Percentiles rank a stretch among this genome's conserved stretches.
These are phyloP conservation scores for Sinocyclocheilus grahami DNA, from an alignment of 2,113 vertebrate genomes.

Conservation along the genomic window DNA sequence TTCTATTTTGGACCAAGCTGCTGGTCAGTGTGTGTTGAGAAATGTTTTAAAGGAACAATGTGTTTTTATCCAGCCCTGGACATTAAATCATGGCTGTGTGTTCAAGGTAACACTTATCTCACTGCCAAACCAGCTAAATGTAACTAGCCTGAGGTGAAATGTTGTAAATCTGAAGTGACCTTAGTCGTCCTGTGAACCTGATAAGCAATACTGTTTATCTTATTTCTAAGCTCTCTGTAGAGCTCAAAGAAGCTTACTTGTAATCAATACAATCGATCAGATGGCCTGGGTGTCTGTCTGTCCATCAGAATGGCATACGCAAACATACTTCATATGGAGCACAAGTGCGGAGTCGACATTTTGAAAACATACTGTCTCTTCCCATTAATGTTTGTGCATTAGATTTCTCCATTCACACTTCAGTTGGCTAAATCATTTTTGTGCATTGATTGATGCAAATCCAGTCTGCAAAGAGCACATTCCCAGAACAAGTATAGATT, in stretches of 20 bases:
- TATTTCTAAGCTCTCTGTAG: constrained; percentile 64
- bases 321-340: not conserved
- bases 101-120: constrained; percentile 47
- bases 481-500: constrained; percentile 15
- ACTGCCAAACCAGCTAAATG: constrained; percentile 58
- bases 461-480: not conserved
- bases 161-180: constrained; percentile 71
- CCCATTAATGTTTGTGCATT: not conserved
- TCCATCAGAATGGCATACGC: not conserved
- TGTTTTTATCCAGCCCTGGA: not conserved
- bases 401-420: constrained; percentile 12
- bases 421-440: constrained; percentile 5
- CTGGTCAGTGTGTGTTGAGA: not conserved
- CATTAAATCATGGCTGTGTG: constrained; percentile 21
- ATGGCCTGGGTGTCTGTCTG: constrained; percentile 28
- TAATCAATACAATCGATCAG: constrained; percentile 74
- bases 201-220: constrained; percentile 70
- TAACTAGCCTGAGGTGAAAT: constrained; percentile 54
- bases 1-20: not conserved
- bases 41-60: not conserved
- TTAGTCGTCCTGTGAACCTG: constrained; percentile 66
- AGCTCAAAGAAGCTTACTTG: constrained; percentile 61
- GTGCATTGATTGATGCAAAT: constrained; percentile 7
- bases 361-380: not conserved
- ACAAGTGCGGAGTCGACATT: not conserved